A percentile compares a stretch with the other conserved stretches of the same genome.
Evolutionary conservation across 1,140 invertebrate species (phyloP).

Genomic region (Lepidurus packardi): DNA sequence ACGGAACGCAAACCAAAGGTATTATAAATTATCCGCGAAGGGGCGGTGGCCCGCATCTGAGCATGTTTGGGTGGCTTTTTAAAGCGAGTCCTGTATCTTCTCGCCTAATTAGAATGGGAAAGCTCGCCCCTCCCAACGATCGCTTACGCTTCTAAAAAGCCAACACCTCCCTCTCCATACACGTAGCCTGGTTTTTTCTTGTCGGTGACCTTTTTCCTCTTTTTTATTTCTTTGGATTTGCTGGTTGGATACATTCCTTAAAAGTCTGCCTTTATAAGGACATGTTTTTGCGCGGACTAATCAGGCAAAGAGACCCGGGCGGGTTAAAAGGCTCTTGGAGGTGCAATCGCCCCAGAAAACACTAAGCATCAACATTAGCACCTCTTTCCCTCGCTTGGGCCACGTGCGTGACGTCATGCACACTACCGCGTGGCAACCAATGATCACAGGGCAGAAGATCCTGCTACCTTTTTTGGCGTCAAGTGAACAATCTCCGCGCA

Average conservation of each 20-base stretch:
- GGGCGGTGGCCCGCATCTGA: background rate
- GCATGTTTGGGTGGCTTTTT: slow-evolving; percentile 9
- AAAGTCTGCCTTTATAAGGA: background rate
- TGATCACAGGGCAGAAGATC: too few species aligned
- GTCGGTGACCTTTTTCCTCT: background rate
- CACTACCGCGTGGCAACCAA: too few species aligned
- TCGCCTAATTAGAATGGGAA: slow-evolving; percentile 5
- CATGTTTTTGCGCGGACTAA: background rate
- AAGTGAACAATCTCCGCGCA: too few species aligned
- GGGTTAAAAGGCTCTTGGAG: background rate
- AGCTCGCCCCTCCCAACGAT: background rate
- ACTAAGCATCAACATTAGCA: too few species aligned
- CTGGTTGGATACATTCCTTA: background rate
- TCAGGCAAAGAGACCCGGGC: background rate
- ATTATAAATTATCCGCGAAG: background rate
- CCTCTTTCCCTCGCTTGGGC: too few species aligned
- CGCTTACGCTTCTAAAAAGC: slow-evolving; percentile 23
- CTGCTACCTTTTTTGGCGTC: too few species aligned
- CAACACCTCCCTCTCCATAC: background rate
- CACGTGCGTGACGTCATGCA: too few species aligned
- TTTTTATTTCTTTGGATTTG: background rate
- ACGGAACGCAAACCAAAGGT: background rate
- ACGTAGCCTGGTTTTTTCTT: background rate
- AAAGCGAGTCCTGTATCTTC: background rate
- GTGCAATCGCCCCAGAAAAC: too few species aligned